Base-by-base conservation (phyloP, 2,888 invertebrate genomes). In the Hoplodrina ambigua region DNA sequence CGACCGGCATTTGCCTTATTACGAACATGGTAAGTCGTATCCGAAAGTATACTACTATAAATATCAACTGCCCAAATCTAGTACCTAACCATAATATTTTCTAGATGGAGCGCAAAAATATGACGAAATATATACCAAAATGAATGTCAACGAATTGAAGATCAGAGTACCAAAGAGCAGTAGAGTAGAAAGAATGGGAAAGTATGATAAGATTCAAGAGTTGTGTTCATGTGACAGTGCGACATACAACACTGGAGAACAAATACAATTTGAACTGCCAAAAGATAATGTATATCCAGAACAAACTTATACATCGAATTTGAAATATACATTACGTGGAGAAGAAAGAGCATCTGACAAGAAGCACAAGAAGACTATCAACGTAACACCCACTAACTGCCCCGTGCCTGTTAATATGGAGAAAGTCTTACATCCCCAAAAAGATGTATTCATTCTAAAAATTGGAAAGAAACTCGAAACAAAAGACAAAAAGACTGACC, bases 401-500 rank as follows among this genome's bases (percentile, higher is more conserved):
- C 93, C 93, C 0, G 89, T 92, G 0, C 93, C 95, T 17, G 90
- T 94, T 0, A 88, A 93, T 60, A 94, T 95, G 91, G 89, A 90
- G 68, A 96, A 96, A 88, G 80, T 88, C 20, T 33, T 91, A 13
- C 90, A 95, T 71, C 92, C 93, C 0, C 84, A 89, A 56, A 95
- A 94, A 84, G 95, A 96, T 75, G 95, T 96, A 2, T 96, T 96
- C 67, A 94, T 96, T 80, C 86, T 96, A 8, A 96, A 95, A 88
- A 95, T 96, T 70, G 95, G 95, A 37, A 96, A 96, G 73, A 95
- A 95, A 81, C 83, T 95, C 25, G 95, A 96, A 85, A 93, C 93
- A 0, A 91, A 92, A 81, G 94, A 96, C 66, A 95, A 94, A 81
- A 96, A 93, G 80, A 95, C 95, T 30, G 95, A 95, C 75, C 89